Base-by-base conservation (phyloP, 2,888 invertebrate species). In the Galeruca laticollis region DNA sequence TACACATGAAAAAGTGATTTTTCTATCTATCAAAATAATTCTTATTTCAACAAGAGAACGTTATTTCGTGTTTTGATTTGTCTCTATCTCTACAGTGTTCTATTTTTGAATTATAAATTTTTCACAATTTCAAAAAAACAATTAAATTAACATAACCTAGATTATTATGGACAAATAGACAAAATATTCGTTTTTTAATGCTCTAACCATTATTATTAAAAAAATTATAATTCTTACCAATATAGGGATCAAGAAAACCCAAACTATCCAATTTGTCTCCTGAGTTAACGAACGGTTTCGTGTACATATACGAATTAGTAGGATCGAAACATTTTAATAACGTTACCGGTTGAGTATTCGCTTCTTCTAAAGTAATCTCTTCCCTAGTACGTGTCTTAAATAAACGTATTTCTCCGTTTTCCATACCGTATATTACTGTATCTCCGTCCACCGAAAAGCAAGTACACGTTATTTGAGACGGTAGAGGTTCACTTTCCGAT, bases 361-460 rank as follows among this genome's bases (percentile, higher is more conserved):
- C 37, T 11, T 56, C 18, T 49, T 35, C 56, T n/a, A 54, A 35
- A 15, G 26, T 40, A 6, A 21, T 61, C 11, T 64, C 64, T 1
- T n/a, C 70, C 56, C 80, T 81, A 33, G 68, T 76, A 60, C 78
- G 79, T 51, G 81, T 76, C 40, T 81, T 76, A 70, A 79, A 83
- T 40, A 77, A 75, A 8, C 73, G 74, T 1, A 84, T 75, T 47
- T 79, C 70, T 2, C 84, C 84, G 62, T 75, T 79, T 67, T 77
- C 76, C 40, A 81, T 75, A 13, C 84, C 84, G 33, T 82, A 80
- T 35, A 82, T 77, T n/a, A 84, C 74, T 66, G 77, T 75, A 62
- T 81, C 78, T 6, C 82, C 84, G 61, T 78, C 79, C n/a, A 75
- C 70, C 4, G 83, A 81, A 69, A 84, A 82, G 51, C 78, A 76